A percentile compares a stretch with the other conserved stretches of the same genome.
Conservation (phyloP, 2,113 vertebrate genomes). For the Pseudorectes ferrugineus region DNA sequence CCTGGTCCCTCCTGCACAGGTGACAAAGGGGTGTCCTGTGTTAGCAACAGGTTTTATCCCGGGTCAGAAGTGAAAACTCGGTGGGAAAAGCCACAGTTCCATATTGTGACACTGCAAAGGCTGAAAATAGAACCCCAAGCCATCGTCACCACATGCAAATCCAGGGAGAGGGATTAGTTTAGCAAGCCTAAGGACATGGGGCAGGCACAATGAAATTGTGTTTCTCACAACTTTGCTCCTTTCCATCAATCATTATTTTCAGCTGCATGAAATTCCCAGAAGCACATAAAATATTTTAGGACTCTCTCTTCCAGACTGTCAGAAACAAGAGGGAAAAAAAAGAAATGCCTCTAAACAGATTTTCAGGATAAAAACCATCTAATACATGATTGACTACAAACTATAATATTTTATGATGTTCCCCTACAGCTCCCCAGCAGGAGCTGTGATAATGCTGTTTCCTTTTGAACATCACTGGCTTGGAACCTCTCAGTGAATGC, state of each 20-base stretch:
- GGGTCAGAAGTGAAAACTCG: background rate
- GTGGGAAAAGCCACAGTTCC: background rate
- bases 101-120: background rate
- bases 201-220: background rate
- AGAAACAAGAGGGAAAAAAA: background rate
- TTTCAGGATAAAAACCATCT: background rate
- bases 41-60: rapidly evolving
- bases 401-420: background rate
- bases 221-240: background rate
- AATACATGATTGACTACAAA: background rate
- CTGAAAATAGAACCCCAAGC: background rate
- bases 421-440: background rate
- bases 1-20: background rate
- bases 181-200: background rate
- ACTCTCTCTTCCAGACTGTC: background rate
- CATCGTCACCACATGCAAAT: rapidly evolving
- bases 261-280: background rate
- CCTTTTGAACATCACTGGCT: background rate
- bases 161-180: background rate
- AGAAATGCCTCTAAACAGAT: background rate
- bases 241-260: background rate
- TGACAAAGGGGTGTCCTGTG: background rate
- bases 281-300: background rate
- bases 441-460: background rate
- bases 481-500: background rate